A percentile compares a stretch with the other conserved stretches of the same genome.
phyloP scores from a whole-genome alignment of 2,888 invertebrate genomes.

The Hemicrepidius hirtus region DNA sequence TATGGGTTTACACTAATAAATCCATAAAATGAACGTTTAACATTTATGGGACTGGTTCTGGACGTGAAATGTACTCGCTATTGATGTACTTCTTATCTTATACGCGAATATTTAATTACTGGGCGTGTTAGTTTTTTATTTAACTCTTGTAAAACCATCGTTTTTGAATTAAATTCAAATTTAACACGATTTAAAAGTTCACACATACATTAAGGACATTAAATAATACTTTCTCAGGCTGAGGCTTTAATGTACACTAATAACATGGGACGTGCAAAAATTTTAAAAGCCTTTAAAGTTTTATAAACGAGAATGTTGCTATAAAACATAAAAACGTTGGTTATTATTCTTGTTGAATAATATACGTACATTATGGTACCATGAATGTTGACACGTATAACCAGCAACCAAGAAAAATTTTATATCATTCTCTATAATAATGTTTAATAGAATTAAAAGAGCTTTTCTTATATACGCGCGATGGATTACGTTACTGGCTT shows the following conservation, averaged over 20 bases:
- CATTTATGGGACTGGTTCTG: constrained; percentile 39
- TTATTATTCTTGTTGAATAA: neutral
- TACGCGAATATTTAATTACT: constrained; percentile 32
- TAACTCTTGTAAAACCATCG: neutral
- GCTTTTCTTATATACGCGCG: neutral
- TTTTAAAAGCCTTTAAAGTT: constrained; percentile 7
- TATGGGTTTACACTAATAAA: constrained; percentile 38
- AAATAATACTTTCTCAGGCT: constrained; percentile 14
- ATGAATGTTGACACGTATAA: neutral
- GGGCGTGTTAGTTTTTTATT: constrained; percentile 38
- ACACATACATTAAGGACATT: constrained; percentile 4
- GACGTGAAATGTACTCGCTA: constrained; percentile 19
- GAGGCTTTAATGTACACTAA: neutral
- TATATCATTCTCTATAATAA: neutral
- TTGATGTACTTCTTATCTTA: constrained; percentile 38
- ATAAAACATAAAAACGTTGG: neutral
- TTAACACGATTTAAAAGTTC: constrained; percentile 1
- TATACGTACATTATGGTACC: neutral
- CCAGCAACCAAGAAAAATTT: constrained; percentile 1
- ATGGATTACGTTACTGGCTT: neutral
- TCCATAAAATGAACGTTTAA: constrained; percentile 32
- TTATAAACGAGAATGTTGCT: constrained; percentile 12
- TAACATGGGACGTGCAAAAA: constrained; percentile 1
- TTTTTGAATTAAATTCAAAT: constrained; percentile 2
- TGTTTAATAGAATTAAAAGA: neutral